Conservation (phyloP, 2,797 vertebrate species). For the Melopsittacus undulatus region DNA sequence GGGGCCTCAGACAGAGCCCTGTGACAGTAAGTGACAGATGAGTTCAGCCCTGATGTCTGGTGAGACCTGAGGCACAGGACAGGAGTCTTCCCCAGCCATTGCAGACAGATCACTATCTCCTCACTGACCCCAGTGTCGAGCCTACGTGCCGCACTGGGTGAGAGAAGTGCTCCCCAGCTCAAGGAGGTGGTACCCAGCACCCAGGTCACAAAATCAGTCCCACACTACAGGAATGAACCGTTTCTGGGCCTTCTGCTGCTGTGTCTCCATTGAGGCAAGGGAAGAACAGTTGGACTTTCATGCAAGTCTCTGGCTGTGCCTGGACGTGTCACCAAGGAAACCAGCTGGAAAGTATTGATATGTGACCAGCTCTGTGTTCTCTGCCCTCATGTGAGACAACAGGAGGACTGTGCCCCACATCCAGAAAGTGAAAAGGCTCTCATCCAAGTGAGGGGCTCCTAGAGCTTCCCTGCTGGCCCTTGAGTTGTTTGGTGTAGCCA, state of each 20-base stretch:
- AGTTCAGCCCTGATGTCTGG: rapidly evolving
- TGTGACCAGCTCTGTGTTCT: not conserved
- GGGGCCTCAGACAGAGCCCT: rapidly evolving
- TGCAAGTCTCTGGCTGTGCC: not conserved
- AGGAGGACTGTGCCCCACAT: not conserved
- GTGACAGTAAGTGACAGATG: not conserved
- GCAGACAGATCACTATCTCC: not conserved
- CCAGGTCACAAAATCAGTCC: not conserved
- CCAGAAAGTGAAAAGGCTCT: not conserved
- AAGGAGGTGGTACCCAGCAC: not conserved
- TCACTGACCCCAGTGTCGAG: rapidly evolving
- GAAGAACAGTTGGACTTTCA: not conserved
- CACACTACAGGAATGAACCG: rapidly evolving
- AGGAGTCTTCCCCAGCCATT: not conserved
- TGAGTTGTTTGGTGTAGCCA: not conserved
- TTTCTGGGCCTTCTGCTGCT: not conserved
- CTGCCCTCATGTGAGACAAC: not conserved
- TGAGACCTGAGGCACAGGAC: not conserved
- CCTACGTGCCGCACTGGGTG: not conserved
- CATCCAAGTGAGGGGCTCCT: not conserved
- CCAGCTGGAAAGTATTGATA: not conserved
- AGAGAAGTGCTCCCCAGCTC: not conserved
- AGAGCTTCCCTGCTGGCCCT: not conserved
- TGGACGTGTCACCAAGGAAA: not conserved
- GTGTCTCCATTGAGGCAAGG: rapidly evolving